Conservation (phyloP, 2,797 vertebrate genomes). For the Brachymystax lenok region DNA sequence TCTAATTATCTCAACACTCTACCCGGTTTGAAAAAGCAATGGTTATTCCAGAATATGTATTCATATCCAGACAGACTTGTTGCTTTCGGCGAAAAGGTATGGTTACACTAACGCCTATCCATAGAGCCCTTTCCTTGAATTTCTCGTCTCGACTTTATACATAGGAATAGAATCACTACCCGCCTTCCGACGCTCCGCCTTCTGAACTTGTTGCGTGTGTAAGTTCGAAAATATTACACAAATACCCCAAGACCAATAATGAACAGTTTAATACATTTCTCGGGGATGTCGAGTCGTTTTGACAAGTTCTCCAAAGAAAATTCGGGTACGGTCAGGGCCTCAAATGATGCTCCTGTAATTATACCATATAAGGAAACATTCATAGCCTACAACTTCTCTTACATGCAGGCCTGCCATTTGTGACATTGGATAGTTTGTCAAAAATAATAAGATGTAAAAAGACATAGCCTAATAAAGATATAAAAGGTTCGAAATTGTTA, state of each 20-base stretch:
- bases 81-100: constrained; percentile 18
- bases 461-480: no score
- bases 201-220: constrained; percentile 21
- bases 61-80: constrained; percentile 43
- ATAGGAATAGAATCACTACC: no score
- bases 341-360: background rate
- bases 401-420: no score
- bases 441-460: no score
- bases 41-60: constrained; percentile 18
- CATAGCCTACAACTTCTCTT: background rate
- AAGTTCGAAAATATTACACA: background rate
- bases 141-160: no score
- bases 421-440: no score
- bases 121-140: constrained; percentile 44
- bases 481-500: no score
- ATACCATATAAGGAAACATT: background rate
- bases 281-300: constrained; percentile 36
- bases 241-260: constrained; percentile 19
- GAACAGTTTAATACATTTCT: constrained; percentile 42
- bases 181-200: constrained; percentile 28
- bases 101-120: constrained; percentile 45
- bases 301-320: background rate
- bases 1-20: no score
- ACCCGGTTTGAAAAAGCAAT: background rate
- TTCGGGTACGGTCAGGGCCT: background rate